A percentile compares a stretch with the other conserved stretches of the same genome.
Evolutionary conservation across 2,888 invertebrate species (phyloP).

Genomic region (Sphaerophoria rueppellii): DNA sequence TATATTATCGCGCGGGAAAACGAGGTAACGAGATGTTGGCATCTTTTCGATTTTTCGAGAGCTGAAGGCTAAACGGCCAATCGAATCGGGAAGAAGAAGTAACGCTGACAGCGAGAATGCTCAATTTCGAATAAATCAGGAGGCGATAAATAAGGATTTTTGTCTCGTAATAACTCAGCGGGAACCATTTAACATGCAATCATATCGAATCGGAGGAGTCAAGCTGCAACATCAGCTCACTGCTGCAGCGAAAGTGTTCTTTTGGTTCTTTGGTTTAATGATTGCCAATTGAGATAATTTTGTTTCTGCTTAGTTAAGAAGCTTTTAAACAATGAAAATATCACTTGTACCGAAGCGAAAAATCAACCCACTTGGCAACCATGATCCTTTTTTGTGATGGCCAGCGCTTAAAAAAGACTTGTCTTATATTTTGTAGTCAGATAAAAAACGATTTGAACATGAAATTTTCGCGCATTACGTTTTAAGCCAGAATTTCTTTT

Average conservation of each 20-base stretch:
- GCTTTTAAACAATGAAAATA: not conserved
- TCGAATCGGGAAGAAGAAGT: slow-evolving; percentile 21
- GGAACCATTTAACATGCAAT: slow-evolving; percentile 82
- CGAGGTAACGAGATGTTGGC: slow-evolving; percentile 65
- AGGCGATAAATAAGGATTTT: slow-evolving; percentile 82
- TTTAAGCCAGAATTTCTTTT: slow-evolving; percentile 33
- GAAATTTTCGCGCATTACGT: slow-evolving; percentile 63
- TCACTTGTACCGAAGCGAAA: not conserved
- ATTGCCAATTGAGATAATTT: not conserved
- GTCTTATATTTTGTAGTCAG: slow-evolving; percentile 33
- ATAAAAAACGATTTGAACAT: slow-evolving; percentile 46
- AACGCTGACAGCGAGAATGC: slow-evolving; percentile 72
- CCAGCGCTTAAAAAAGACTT: slow-evolving; percentile 34
- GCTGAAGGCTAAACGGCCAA: not conserved
- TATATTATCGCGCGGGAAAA: slow-evolving; percentile 34
- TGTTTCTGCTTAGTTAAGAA: not conserved
- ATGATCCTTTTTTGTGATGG: not conserved
- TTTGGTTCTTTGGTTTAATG: slow-evolving; percentile 5
- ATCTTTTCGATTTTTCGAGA: slow-evolving; percentile 1
- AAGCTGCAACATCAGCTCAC: slow-evolving; percentile 76
- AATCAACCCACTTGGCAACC: slow-evolving; percentile 2
- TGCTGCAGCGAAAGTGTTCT: slow-evolving; percentile 26
- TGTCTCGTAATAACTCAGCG: slow-evolving; percentile 82
- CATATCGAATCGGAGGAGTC: slow-evolving; percentile 81
- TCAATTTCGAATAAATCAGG: slow-evolving; percentile 82